Evolutionary conservation across 2,888 invertebrate species (phyloP), one percentile per base, ranked within the genome.

Genomic region (Sesamia inferens): DNA sequence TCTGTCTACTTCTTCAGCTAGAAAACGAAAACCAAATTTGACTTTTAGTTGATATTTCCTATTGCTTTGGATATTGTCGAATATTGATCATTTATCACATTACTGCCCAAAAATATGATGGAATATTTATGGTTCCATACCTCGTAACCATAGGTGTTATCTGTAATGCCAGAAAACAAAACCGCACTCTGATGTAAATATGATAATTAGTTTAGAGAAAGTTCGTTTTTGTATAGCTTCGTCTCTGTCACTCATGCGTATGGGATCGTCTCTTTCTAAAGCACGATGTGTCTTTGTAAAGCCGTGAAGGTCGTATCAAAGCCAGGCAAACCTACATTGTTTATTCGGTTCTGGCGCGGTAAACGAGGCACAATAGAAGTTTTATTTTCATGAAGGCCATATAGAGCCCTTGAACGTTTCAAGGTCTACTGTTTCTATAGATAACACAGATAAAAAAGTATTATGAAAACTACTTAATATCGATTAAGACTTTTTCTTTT

Each of bases 1-100:
- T 99, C 99, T 0, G 96, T 97, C 19, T 99, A 99, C 92, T 99
- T 99, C 94, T 99, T 99, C 94, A 98, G 98, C 95, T 99, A 94
- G 76, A 67, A 6, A 7, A 62, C 31, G 6, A 31, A 8, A 65
- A 10, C 14, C 0, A 5, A 51, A 7, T 44, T 44, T n/a, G 0
- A 16, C 3, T 13, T 59, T 65, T 55, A 61, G 54, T 72, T 42
- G 24, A 58, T 19, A 64, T 48, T 48, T 39, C 24, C 24, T 16
- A 11, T 63, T 5, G 3, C 6, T 55, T 59, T 22, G 6, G 16
- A 57, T 11, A 69, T 31, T 54, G 31, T 44, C 39, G 47, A 66
- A 58, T 42, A 58, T 31, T 19, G 47, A 57, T 31, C 48, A 58
- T 31, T 19, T 51, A 57, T 31, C 48, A 67, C 31, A 7, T 54